phyloP scores from a whole-genome alignment of 2,113 vertebrate genomes.

The Prochilodus magdalenae region DNA sequence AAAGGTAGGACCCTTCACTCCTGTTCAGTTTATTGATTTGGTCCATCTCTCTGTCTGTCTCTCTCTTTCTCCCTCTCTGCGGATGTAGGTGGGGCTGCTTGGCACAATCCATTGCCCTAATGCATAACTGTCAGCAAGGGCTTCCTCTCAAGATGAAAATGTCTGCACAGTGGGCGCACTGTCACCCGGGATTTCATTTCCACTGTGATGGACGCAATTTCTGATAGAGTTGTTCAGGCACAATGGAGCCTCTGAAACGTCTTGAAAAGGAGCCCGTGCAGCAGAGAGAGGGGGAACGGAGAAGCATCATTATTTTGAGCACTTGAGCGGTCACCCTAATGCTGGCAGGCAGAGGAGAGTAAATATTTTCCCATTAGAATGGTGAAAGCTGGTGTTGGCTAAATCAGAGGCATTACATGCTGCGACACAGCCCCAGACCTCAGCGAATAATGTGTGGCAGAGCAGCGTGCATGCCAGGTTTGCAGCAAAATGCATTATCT shows the following conservation, averaged over 20 bases:
- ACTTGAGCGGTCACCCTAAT: conserved; percentile 72
- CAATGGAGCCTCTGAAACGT: conserved; percentile 55
- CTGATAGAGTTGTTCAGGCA: conserved; percentile 60
- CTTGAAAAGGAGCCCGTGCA: conserved; percentile 58
- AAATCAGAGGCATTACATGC: conserved; percentile 76
- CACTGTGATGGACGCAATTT: conserved; percentile 59
- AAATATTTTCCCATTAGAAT: conserved; percentile 73
- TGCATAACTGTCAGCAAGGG: conserved; percentile 56
- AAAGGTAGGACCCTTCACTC: conserved; percentile 68
- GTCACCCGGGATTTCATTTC: conserved; percentile 60
- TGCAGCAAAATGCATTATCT: conserved; percentile 48
- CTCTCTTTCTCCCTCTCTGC: conserved; percentile 24
- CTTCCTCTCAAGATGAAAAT: conserved; percentile 58
- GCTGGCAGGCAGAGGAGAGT: conserved; percentile 68
- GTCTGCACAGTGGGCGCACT: conserved; percentile 48
- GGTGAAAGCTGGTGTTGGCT: conserved; percentile 69
- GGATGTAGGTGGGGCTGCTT: conserved; percentile 50
- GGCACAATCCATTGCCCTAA: conserved; percentile 52
- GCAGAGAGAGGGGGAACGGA: conserved; percentile 60
- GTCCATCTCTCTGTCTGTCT: conserved; percentile 33
- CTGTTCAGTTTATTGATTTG: conserved; percentile 58
- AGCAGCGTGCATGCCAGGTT: conserved; percentile 41
- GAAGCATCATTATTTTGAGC: conserved; percentile 74
- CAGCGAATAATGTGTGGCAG: conserved; percentile 64
- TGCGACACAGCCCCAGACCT: conserved; percentile 64